Evolutionary conservation across 2,888 invertebrate species (phyloP).

Genomic region (Hofmannophila pseudospretella): DNA sequence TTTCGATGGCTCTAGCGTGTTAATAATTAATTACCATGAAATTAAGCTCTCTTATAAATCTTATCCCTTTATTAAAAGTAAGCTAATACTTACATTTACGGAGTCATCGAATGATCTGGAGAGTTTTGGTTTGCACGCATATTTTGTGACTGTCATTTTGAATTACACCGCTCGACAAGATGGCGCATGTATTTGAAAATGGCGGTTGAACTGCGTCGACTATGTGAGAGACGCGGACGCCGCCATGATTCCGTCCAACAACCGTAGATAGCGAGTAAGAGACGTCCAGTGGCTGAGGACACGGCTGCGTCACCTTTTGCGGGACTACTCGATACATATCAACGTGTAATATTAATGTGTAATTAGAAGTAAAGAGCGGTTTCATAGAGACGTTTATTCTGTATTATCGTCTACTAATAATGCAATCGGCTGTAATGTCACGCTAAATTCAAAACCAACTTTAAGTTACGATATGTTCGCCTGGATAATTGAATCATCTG

Average conservation of each 20-base stretch:
- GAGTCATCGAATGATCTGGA: slow-evolving; percentile 28
- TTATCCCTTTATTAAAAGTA: slow-evolving; percentile 15
- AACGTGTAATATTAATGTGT: slow-evolving; percentile 81
- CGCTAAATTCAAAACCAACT: slow-evolving; percentile 47
- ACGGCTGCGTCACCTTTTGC: slow-evolving; percentile 77
- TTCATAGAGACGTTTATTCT: slow-evolving; percentile 79
- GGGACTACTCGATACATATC: slow-evolving; percentile 86
- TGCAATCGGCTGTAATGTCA: slow-evolving; percentile 72
- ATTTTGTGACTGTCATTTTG: slow-evolving; percentile 28
- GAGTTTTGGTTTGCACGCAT: slow-evolving; percentile 35
- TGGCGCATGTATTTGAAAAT: slow-evolving; percentile 18
- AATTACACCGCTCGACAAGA: slow-evolving; percentile 13
- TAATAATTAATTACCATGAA: slow-evolving; percentile 17
- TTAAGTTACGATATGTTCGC: slow-evolving; percentile 31
- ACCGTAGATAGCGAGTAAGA: slow-evolving; percentile 78
- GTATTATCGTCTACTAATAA: slow-evolving; percentile 72
- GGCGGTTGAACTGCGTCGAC: slow-evolving; percentile 24
- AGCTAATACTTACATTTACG: slow-evolving; percentile 19
- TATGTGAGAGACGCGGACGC: slow-evolving; percentile 49
- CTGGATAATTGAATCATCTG: slow-evolving; percentile 21
- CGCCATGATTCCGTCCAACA: slow-evolving; percentile 79
- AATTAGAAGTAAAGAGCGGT: slow-evolving; percentile 74
- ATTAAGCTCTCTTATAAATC: slow-evolving; percentile 38
- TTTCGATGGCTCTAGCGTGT: slow-evolving; percentile 30
- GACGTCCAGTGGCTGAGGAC: slow-evolving; percentile 78